A percentile compares a stretch with the other conserved stretches of the same genome.
Evolutionary conservation across 2,888 invertebrate genomes (phyloP).

Genomic region (Caenorhabditis sp.): DNA sequence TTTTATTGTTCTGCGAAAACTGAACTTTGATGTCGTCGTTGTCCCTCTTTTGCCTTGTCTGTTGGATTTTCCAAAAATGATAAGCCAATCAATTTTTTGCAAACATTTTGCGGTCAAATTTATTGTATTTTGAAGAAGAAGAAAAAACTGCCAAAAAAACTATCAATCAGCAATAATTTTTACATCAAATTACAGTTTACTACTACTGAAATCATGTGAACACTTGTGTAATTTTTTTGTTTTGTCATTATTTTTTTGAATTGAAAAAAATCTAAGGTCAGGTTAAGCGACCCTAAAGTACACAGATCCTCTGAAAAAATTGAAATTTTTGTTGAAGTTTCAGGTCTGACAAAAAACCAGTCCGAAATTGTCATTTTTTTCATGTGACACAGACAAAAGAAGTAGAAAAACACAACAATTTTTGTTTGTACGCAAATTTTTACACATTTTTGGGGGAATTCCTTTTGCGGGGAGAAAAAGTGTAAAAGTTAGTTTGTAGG

Average conservation of each 20-base stretch:
- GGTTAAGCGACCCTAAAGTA: too few species aligned
- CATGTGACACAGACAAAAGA: neutral
- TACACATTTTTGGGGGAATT: too few species aligned
- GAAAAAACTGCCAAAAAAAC: neutral
- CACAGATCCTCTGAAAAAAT: neutral
- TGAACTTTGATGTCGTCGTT: too few species aligned
- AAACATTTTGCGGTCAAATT: too few species aligned
- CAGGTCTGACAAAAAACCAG: neutral
- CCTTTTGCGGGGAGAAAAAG: too few species aligned
- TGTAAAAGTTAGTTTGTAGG: too few species aligned
- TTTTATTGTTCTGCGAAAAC: too few species aligned
- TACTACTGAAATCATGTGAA: constrained; percentile 1
- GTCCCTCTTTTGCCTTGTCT: too few species aligned
- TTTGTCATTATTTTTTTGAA: neutral
- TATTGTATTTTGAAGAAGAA: too few species aligned
- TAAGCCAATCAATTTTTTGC: too few species aligned
- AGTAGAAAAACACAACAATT: neutral
- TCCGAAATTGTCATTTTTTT: neutral
- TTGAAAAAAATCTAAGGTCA: neutral
- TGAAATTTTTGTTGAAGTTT: neutral
- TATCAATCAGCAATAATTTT: neutral
- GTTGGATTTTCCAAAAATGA: too few species aligned
- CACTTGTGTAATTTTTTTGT: too few species aligned
- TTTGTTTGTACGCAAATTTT: neutral
- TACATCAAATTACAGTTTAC: neutral